phyloP scores from a whole-genome alignment of 2,113 vertebrate species.

The Cathartes aura region DNA sequence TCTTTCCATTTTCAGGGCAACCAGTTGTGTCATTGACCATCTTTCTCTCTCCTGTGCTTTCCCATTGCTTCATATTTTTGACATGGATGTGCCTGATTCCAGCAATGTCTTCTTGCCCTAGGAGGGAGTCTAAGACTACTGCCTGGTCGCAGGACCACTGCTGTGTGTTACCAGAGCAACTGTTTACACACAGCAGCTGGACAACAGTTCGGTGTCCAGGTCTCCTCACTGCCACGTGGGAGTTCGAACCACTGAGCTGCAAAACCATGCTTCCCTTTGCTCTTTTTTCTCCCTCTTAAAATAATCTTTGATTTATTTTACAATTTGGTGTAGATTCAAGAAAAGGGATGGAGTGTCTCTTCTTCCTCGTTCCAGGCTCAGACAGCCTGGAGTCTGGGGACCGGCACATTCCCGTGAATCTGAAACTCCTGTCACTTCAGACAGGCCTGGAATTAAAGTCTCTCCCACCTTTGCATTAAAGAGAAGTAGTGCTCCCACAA shows the following conservation, averaged over 20 bases:
- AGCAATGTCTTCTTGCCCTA: background rate
- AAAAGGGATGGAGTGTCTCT: background rate
- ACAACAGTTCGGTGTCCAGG: background rate
- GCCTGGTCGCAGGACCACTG: background rate
- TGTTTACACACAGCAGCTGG: background rate
- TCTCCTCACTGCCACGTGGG: background rate
- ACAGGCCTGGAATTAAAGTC: background rate
- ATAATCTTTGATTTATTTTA: background rate
- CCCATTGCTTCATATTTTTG: background rate
- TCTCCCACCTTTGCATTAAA: background rate
- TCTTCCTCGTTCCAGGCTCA: background rate
- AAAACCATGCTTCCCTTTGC: background rate
- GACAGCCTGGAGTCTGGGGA: background rate
- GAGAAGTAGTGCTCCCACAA: background rate
- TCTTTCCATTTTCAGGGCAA: background rate
- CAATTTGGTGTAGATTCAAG: background rate
- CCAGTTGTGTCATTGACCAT: background rate
- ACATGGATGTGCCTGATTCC: background rate
- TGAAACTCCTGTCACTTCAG: background rate
- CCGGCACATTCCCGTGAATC: background rate
- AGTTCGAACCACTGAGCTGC: background rate
- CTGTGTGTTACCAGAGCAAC: background rate
- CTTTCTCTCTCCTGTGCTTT: background rate
- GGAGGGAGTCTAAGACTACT: background rate
- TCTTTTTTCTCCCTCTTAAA: background rate